Evolutionary conservation across 2,797 vertebrate species (phyloP), one percentile per base, ranked within the genome.

Genomic region (Alosa sapidissima): DNA sequence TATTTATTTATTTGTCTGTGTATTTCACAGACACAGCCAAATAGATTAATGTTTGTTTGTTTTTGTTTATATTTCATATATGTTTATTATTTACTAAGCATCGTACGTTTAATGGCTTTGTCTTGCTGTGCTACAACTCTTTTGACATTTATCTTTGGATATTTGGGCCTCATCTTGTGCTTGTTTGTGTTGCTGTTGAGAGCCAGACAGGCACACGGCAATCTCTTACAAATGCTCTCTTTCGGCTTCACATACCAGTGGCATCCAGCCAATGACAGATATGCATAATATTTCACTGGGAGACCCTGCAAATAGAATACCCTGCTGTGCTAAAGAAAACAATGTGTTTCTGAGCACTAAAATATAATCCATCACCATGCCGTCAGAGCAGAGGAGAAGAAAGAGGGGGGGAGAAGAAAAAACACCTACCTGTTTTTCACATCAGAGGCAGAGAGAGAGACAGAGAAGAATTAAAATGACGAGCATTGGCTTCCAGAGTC

Each of bases 311-410:
- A 99, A 99, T 97, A 98, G 97, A 97, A 98, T 97, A 96, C 97
- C 98, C 98, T 98, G 98, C 98, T 98, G 98, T 96, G 97, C 97
- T 98, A 98, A 99, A 97, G 97, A 98, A 98, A 99, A 99, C 97
- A 99, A 96, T 97, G 97, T 97, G 97, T 97, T 98, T 97, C 97
- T 96, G 97, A 96, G 96, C 95, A 96, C 96, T 94, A 97, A 96
- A 97, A 97, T 96, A 96, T 96, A 95, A 99, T 98, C 97, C 97
- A 98, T 98, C 97, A 99, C 94, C 93, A 95, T 95, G 95, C 96
- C 95, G 95, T 96, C 96, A 97, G 96, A 94, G 89, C 93, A 91
- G 91, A 92, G 91, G 86, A 92, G 90, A 89, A 91, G 89, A 92
- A 89, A 24, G 87, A 87, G 89, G 90, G 91, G 91, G 60, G 19